phyloP scores from a whole-genome alignment of 92 coral and sea anemone species.

The Actinernus sp. region DNA sequence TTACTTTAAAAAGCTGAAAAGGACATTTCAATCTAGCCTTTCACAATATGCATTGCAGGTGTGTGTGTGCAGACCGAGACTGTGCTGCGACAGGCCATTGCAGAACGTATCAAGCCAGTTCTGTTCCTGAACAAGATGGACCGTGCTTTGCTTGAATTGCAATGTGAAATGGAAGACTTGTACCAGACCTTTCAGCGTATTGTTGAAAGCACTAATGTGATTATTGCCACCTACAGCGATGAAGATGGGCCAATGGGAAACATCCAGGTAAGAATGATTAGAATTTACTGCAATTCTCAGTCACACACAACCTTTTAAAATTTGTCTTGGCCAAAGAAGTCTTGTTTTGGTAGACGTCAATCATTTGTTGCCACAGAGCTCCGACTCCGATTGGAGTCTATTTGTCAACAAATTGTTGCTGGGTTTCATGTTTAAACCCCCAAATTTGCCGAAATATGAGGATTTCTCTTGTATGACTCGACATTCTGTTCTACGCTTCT shows the following conservation, averaged over 20 bases:
- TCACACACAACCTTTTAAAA: background rate
- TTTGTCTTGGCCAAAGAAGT: no score
- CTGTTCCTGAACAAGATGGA: slow-evolving; percentile 97
- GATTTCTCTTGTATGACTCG: no score
- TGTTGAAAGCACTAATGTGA: slow-evolving; percentile 91
- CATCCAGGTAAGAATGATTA: slow-evolving; percentile 84
- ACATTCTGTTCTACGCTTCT: no score
- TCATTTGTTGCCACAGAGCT: no score
- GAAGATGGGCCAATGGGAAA: slow-evolving; percentile 99
- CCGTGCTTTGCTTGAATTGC: slow-evolving; percentile 94
- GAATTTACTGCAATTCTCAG: no score
- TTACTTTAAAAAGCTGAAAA: no score
- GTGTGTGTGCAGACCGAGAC: slow-evolving; percentile 99
- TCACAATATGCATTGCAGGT: slow-evolving; percentile 61
- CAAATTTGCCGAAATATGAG: no score
- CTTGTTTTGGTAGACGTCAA: no score
- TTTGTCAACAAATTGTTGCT: no score
- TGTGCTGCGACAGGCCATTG: slow-evolving; percentile 94
- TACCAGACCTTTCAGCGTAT: slow-evolving; percentile 95
- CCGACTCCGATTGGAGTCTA: no score
- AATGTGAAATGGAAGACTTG: slow-evolving; percentile 88
- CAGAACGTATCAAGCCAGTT: slow-evolving; percentile 92
- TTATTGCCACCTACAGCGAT: slow-evolving; percentile 93
- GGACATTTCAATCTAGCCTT: no score
- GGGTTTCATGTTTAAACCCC: no score